Evolutionary conservation across 1,140 invertebrate species (phyloP).

Genomic region (Drosophila lacertosa): DNA sequence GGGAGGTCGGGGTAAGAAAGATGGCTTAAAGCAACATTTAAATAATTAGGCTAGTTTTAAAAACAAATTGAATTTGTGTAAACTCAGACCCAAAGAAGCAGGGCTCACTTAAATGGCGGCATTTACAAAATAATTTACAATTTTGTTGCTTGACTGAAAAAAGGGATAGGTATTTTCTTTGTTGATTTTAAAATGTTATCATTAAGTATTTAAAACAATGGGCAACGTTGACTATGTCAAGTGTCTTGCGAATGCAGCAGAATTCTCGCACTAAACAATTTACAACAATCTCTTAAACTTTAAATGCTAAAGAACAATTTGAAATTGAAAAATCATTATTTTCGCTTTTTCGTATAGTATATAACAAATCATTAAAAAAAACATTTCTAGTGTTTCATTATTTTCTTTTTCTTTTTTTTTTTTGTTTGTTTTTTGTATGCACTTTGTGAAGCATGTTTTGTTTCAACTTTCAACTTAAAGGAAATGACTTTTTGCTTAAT

Average conservation of each 20-base stretch:
- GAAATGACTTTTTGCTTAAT: conserved; percentile 76
- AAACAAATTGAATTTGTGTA: conserved; percentile 75
- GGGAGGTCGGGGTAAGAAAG: background rate
- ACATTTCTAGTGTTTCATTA: conserved; percentile 23
- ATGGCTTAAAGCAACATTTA: conserved; percentile 49
- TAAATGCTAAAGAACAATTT: conserved; percentile 75
- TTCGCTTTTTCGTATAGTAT: conserved; percentile 5
- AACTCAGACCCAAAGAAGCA: conserved; percentile 38
- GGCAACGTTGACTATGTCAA: conserved; percentile 67
- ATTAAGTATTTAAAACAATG: conserved; percentile 12
- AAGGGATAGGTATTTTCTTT: conserved; percentile 19
- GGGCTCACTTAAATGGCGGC: conserved; percentile 38
- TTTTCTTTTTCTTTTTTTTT: conserved; percentile 5
- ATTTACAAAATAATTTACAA: conserved; percentile 28
- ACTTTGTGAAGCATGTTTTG: conserved; percentile 41
- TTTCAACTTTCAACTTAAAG: conserved; percentile 58
- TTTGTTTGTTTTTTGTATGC: conserved; percentile 20
- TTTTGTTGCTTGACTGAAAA: conserved; percentile 15
- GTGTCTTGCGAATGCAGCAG: conserved; percentile 40
- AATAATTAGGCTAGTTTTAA: conserved; percentile 67
- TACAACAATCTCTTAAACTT: conserved; percentile 66
- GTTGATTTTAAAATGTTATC: conserved; percentile 4
- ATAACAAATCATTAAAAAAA: conserved; percentile 42
- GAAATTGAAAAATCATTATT: conserved; percentile 38
- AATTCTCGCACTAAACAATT: conserved; percentile 43